Evolutionary conservation across 2,113 vertebrate genomes (phyloP), one percentile per base, ranked within the genome.

Genomic region (Zapornia atra): DNA sequence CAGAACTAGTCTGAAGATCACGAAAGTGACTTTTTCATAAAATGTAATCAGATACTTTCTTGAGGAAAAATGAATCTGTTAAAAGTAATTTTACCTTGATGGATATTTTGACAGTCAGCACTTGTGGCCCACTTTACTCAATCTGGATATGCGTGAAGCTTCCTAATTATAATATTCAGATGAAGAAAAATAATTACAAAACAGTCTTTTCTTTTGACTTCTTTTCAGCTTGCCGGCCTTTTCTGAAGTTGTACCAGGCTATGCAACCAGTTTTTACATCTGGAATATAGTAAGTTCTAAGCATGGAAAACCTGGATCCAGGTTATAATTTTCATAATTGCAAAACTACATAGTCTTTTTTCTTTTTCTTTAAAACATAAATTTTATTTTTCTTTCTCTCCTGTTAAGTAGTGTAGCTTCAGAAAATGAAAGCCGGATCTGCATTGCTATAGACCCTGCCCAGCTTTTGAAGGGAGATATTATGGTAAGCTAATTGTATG

Each of bases 391-490:
- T 64, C 2, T 95, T 83, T 76, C 15, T 93, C 72, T 94, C 16
- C n/a, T 81, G 11, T 95, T 46, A 95, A 99, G 99, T 97, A 98
- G 98, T 7, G 70, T 99, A 26, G 98, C 98, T 64, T 94, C 98
- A 51, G 98, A 98, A 82, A 98, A 98, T 96, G 98, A 98, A 85
- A 98, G 97, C 96, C 97, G 98, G 73, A 95, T 99, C 87, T 98
- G 97, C 95, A 99, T 99, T 63, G 98, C 95, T 51, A 94, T 99
- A 38, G 99, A 99, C 82, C 99, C 99, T 15, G 99, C 99, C 19
- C 99, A 99, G 97, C 98, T 99, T 54, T 98, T 99, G 72, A 99
- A 99, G 94, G 99, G 99, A 82, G 99, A 99, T 93, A 97, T 99
- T 95, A 99, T 99, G 99, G 99, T 99, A 98, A 97, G 98, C 97